Conservation (phyloP, 2,797 vertebrate genomes). For the Myotis findleyi region DNA sequence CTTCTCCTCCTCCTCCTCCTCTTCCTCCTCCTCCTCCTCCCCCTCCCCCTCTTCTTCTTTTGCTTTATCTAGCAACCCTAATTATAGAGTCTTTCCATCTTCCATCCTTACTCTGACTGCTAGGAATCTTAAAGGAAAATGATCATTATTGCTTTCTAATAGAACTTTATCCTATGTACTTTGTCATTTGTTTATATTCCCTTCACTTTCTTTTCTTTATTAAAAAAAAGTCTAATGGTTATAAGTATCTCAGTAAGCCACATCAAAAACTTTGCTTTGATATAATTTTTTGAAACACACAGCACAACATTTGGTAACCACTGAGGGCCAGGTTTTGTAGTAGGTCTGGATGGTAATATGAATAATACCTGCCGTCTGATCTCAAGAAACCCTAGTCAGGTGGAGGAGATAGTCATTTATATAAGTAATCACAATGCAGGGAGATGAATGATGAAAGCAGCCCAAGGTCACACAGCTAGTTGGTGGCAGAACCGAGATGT, state of each 20-base stretch:
- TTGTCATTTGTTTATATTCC: not conserved
- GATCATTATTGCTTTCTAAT: not conserved
- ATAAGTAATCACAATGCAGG: not conserved
- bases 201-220: constrained; percentile 14
- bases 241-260: not conserved
- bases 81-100: not conserved
- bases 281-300: not conserved
- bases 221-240: not conserved
- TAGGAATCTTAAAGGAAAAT: not conserved
- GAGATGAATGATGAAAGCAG: not conserved
- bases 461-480: not conserved
- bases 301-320: not conserved
- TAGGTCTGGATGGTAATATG: not conserved
- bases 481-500: not conserved
- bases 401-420: not conserved
- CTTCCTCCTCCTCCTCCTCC: too few relatives aligned
- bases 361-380: not conserved
- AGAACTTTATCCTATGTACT: not conserved
- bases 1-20: too few relatives aligned
- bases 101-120: not conserved
- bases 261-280: constrained; percentile 11
- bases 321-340: not conserved
- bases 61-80: not conserved
- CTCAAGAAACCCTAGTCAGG: not conserved
- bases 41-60: not conserved